A percentile compares a stretch with the other conserved stretches of the same genome.
phyloP scores from a whole-genome alignment of 2,888 invertebrate species.

The Acronicta psi region DNA sequence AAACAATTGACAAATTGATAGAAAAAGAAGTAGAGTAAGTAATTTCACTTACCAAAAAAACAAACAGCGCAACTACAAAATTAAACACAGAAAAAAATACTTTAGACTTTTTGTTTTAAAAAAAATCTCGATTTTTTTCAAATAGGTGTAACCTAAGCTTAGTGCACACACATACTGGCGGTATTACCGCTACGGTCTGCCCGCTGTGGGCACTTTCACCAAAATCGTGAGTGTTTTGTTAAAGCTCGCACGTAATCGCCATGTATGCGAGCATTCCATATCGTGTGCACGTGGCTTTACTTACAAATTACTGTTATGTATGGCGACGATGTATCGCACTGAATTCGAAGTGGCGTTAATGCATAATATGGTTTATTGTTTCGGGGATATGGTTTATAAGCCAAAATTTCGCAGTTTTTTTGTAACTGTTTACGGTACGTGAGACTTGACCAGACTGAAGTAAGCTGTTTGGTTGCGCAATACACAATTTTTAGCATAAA shows the following conservation, averaged over 20 bases:
- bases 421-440: too few relatives aligned
- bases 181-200: slow-evolving; percentile 36
- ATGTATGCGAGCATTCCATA: slow-evolving; percentile 49
- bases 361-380: slow-evolving; percentile 13
- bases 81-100: neutral
- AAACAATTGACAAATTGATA: neutral
- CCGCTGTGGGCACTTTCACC: slow-evolving; percentile 52
- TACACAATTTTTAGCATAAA: too few relatives aligned
- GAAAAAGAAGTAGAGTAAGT: neutral
- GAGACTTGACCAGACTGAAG: too few relatives aligned
- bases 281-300: slow-evolving; percentile 46
- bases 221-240: slow-evolving; percentile 58
- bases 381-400: neutral
- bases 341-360: slow-evolving; percentile 45
- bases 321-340: slow-evolving; percentile 14
- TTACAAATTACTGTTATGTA: slow-evolving; percentile 39
- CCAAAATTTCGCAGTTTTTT: too few relatives aligned
- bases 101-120: too few relatives aligned
- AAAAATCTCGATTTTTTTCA: slow-evolving; percentile 3
- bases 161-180: slow-evolving; percentile 47
- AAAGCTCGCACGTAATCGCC: slow-evolving; percentile 50
- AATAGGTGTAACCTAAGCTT: slow-evolving; percentile 39
- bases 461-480: too few relatives aligned
- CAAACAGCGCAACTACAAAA: neutral
- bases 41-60: slow-evolving; percentile 18